phyloP scores from a whole-genome alignment of 2,797 vertebrate species.

The Squalus acanthias region DNA sequence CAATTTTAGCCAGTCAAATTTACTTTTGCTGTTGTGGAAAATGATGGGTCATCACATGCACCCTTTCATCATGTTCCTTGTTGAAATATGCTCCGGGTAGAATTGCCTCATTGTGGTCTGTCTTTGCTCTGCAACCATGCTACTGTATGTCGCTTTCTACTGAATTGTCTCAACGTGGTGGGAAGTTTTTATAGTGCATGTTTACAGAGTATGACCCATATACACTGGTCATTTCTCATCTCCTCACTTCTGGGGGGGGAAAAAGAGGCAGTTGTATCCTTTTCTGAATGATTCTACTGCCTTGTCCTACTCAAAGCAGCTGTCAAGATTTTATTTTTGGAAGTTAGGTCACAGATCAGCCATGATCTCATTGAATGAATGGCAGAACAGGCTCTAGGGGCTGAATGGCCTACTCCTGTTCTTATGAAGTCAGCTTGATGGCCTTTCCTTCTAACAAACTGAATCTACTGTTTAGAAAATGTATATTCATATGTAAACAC shows the following conservation, averaged over 20 bases:
- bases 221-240: neutral
- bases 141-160: neutral
- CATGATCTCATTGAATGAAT: neutral
- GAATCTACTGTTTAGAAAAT: neutral
- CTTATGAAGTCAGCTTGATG: neutral
- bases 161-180: neutral
- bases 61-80: neutral
- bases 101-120: neutral
- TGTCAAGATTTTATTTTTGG: neutral
- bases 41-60: neutral
- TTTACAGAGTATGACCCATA: neutral
- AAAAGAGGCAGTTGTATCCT: neutral
- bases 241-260: neutral
- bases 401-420: neutral
- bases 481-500: neutral
- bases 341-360: neutral
- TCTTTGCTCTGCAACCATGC: neutral
- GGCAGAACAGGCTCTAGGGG: neutral
- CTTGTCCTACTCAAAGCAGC: neutral
- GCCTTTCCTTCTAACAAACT: neutral
- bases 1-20: neutral
- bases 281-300: neutral
- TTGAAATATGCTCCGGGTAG: neutral
- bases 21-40: neutral
- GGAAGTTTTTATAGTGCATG: neutral